These are phyloP conservation scores for Phylloscopus trochiloides DNA, from an alignment of 2,113 vertebrate genomes.

Conservation along the genomic window DNA sequence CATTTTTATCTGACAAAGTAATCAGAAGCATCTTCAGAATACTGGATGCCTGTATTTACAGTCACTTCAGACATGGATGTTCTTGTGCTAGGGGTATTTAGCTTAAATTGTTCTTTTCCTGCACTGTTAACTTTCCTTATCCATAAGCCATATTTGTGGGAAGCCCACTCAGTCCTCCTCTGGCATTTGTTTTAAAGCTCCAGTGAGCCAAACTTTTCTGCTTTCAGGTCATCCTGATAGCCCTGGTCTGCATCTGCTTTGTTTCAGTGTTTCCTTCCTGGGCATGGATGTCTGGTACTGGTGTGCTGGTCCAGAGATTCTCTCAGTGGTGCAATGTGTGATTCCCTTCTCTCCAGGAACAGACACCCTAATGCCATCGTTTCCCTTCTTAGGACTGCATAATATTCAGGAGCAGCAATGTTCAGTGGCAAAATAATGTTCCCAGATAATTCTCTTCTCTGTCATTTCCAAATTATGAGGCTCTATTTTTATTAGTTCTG, in stretches of 20 bases:
- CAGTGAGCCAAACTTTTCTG: neutral
- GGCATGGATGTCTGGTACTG: neutral
- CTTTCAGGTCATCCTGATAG: neutral
- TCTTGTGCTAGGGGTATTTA: neutral
- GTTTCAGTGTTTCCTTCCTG: neutral
- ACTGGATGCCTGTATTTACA: neutral
- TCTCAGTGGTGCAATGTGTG: fast-evolving
- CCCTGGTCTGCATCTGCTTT: neutral
- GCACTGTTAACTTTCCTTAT: neutral
- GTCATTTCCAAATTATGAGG: neutral
- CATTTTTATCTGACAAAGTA: neutral
- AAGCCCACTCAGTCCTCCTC: neutral
- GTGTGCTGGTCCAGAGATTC: neutral
- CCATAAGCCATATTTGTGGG: fast-evolving
- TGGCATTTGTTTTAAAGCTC: neutral
- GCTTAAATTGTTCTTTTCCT: neutral
- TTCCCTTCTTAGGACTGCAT: neutral
- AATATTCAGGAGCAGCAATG: neutral
- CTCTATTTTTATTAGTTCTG: neutral
- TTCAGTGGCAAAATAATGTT: neutral
- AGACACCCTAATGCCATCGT: neutral
- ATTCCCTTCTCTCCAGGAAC: neutral
- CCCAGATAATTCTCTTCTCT: neutral
- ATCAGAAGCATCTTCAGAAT: neutral
- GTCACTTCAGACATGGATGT: neutral